Percentiles rank a stretch among this genome's conserved stretches.
Conservation (phyloP, 2,797 vertebrate genomes). For the Harpagifer antarcticus region DNA sequence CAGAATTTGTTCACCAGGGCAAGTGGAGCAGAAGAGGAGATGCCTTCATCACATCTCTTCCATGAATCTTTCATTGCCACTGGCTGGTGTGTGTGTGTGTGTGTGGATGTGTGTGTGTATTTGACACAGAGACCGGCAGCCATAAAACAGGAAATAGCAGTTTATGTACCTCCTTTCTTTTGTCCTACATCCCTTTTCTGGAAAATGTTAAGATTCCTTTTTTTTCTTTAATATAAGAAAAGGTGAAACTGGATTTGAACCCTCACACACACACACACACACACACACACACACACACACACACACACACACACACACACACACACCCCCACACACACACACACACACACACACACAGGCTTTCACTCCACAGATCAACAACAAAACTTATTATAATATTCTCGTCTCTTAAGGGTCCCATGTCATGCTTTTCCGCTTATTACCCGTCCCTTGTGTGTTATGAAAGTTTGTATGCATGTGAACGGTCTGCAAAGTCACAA, state of each 20-base stretch:
- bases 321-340: neutral
- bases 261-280: neutral
- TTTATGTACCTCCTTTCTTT: constrained; percentile 2
- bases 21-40: constrained; percentile 79
- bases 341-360: neutral
- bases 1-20: constrained; percentile 59
- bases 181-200: constrained; percentile 8
- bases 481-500: no score
- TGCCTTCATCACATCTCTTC: constrained; percentile 65
- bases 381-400: constrained; percentile 1
- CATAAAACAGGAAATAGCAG: constrained; percentile 23
- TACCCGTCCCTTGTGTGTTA: no score
- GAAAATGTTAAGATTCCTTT: neutral
- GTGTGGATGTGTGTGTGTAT: neutral
- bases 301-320: neutral
- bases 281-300: neutral
- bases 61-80: constrained; percentile 77
- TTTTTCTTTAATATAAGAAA: neutral
- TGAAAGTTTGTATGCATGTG: no score
- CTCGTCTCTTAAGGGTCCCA: neutral
- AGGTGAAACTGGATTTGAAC: neutral
- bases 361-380: neutral
- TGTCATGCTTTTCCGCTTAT: no score
- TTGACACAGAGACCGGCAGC: constrained; percentile 25
- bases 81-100: constrained; percentile 14